A percentile compares a stretch with the other conserved stretches of the same genome.
These are phyloP conservation scores for Nomada goodeniana DNA, from an alignment of 2,888 invertebrate species.

Conservation along the genomic window DNA sequence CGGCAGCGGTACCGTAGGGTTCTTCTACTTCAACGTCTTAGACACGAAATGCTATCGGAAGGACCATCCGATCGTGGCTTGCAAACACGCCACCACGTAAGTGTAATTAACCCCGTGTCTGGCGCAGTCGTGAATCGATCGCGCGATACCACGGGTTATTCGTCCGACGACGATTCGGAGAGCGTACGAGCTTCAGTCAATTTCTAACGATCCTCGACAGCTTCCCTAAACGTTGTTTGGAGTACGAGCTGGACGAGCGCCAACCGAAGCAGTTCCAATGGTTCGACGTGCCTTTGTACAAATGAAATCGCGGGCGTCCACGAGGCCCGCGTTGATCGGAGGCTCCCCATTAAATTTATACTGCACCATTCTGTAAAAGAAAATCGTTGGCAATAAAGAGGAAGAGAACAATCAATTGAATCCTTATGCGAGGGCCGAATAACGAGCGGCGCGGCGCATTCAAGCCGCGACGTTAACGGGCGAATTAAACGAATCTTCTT, in stretches of 20 bases:
- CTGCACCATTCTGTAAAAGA: not conserved
- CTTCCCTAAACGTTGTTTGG: conserved; percentile 77
- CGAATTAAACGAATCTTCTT: conserved; percentile 16
- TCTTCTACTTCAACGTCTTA: conserved; percentile 85
- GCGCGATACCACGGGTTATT: not conserved
- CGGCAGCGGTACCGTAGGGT: conserved; percentile 79
- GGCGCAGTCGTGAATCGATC: not conserved
- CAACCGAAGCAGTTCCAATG: conserved; percentile 79
- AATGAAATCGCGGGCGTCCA: conserved; percentile 29
- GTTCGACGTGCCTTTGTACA: conserved; percentile 80
- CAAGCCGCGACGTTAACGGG: not conserved
- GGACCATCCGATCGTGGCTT: conserved; percentile 86
- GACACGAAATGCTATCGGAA: conserved; percentile 87
- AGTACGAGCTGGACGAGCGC: conserved; percentile 79
- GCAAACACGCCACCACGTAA: conserved; percentile 86
- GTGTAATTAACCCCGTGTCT: conserved; percentile 61
- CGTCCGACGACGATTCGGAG: not conserved
- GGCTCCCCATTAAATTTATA: no score
- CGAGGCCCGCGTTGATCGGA: conserved; percentile 14
- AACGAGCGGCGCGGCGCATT: no score
- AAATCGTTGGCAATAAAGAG: no score
- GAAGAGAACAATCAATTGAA: not conserved
- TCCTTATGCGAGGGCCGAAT: no score
- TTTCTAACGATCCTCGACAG: conserved; percentile 66
- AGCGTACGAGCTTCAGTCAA: conserved; percentile 6